A percentile compares a stretch with the other conserved stretches of the same genome.
These are phyloP conservation scores for Tipula lateralis DNA, from an alignment of 2,888 invertebrate species.

Conservation along the genomic window DNA sequence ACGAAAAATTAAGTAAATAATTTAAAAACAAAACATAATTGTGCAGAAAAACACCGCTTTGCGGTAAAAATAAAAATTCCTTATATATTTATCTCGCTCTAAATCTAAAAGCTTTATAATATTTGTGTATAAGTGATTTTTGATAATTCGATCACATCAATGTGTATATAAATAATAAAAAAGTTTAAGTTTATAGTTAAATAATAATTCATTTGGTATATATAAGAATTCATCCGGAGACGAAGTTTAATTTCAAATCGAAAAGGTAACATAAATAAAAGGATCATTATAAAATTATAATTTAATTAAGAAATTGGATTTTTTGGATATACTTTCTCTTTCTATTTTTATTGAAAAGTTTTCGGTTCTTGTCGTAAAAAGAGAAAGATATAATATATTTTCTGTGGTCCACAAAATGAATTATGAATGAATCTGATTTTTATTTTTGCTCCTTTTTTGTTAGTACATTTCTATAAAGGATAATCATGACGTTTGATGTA, in stretches of 20 bases:
- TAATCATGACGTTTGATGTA: neutral
- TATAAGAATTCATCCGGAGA: neutral
- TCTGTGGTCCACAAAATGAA: neutral
- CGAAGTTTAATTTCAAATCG: neutral
- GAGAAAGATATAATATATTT: neutral
- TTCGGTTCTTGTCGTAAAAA: neutral
- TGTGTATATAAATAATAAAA: neutral
- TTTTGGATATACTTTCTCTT: neutral
- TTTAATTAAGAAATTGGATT: neutral
- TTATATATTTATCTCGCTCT: neutral
- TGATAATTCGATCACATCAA: neutral
- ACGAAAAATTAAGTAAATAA: neutral
- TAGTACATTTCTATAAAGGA: neutral
- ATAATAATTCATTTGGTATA: neutral
- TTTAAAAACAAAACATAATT: neutral
- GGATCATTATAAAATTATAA: neutral
- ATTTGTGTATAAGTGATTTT: neutral
- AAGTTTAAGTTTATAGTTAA: neutral
- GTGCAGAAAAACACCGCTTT: conserved; percentile 3
- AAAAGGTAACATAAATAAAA: neutral
- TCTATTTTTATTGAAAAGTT: neutral
- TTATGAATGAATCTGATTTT: neutral
- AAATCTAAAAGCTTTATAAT: neutral
- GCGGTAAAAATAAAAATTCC: neutral
- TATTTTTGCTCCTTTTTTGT: neutral